Evolutionary conservation across 92 coral and sea anemone genomes (phyloP).

Genomic region (Isaurus tuberculatus): DNA sequence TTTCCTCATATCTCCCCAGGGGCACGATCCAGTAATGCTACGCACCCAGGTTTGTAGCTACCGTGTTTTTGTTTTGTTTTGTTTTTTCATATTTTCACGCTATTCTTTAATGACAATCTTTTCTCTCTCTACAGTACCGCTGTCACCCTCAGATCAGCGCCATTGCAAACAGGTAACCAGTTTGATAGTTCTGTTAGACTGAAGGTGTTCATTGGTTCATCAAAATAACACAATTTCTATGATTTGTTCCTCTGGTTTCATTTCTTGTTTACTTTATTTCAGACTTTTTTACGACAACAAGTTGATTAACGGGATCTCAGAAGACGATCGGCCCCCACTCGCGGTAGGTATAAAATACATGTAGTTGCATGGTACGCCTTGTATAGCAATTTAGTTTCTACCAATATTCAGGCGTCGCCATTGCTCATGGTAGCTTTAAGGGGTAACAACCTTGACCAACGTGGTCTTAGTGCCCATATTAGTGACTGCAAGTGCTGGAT

Average conservation of each 20-base stretch:
- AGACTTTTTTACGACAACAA: constrained; percentile 87
- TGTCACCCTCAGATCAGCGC: constrained; percentile 98
- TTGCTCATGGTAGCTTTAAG: too few species aligned
- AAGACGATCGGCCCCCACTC: constrained; percentile 78
- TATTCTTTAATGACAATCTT: too few species aligned
- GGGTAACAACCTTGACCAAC: too few species aligned
- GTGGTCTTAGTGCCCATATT: too few species aligned
- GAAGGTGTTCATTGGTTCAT: too few species aligned
- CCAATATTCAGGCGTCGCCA: too few species aligned
- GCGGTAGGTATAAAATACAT: constrained; percentile 51
- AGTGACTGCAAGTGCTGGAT: too few species aligned
- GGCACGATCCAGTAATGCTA: constrained; percentile 78
- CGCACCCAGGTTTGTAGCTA: constrained; percentile 74
- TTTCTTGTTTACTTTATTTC: neutral
- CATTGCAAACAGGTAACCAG: constrained; percentile 84
- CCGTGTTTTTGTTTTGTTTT: too few species aligned
- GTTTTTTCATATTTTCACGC: neutral
- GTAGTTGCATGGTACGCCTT: neutral
- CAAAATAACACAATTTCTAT: too few species aligned
- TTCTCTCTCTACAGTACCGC: constrained; percentile 78
- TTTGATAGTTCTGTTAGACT: neutral
- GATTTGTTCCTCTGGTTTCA: too few species aligned
- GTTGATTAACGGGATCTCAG: constrained; percentile 83
- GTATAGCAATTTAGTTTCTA: neutral
- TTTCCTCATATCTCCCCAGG: constrained; percentile 50